phyloP scores from a whole-genome alignment of 2,113 vertebrate genomes.

The Ceyx margarethae region DNA sequence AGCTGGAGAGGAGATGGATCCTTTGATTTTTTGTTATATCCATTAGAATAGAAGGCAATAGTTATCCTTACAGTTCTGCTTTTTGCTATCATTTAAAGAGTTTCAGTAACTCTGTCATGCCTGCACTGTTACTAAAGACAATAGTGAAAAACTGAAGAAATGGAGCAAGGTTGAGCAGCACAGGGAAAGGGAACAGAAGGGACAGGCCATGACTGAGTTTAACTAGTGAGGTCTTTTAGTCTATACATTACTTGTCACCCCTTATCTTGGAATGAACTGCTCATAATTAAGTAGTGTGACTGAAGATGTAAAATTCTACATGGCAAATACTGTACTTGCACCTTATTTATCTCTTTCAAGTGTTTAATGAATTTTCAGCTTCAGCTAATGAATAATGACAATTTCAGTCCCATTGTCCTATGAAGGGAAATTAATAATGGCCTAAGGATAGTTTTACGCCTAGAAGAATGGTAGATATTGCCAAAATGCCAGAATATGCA shows the following conservation, averaged over 20 bases:
- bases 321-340: slow-evolving; percentile 14
- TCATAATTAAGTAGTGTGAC: slow-evolving; percentile 16
- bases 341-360: slow-evolving; percentile 50
- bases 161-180: neutral
- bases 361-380: slow-evolving; percentile 45
- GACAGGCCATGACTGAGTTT: neutral
- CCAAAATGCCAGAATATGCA: neutral
- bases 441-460: neutral
- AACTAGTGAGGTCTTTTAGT: neutral
- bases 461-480: neutral
- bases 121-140: neutral
- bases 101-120: neutral
- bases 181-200: neutral
- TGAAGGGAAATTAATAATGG: neutral
- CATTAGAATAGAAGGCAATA: neutral
- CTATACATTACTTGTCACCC: neutral
- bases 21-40: neutral
- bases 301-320: slow-evolving; percentile 25
- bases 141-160: neutral
- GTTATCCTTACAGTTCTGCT: neutral
- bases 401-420: slow-evolving; percentile 10
- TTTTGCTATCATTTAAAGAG: neutral
- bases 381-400: slow-evolving; percentile 19
- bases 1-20: neutral
- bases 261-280: slow-evolving; percentile 14